These are phyloP conservation scores for Pandemis heparana DNA, from an alignment of 2,888 invertebrate genomes.

Conservation along the genomic window DNA sequence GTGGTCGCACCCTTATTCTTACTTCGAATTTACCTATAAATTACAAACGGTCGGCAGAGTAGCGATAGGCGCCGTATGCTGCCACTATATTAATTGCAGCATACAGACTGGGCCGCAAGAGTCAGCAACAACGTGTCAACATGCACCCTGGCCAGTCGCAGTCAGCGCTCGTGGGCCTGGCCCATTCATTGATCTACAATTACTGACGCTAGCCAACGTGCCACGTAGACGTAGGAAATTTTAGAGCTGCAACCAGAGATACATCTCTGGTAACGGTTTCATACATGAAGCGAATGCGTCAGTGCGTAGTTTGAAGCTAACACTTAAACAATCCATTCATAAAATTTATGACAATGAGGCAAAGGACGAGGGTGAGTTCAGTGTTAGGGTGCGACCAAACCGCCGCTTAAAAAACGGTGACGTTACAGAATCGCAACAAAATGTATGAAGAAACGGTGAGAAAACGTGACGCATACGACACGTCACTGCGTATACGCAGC, in stretches of 20 bases:
- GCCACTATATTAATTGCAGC: slow-evolving; percentile 32
- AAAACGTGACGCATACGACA: too few relatives aligned
- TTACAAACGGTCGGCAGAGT: background rate
- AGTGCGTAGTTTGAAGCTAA: too few relatives aligned
- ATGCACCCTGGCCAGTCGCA: slow-evolving; percentile 47
- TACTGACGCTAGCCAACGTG: slow-evolving; percentile 53
- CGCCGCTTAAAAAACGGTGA: too few relatives aligned
- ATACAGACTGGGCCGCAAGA: slow-evolving; percentile 43
- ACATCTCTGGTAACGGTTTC: too few relatives aligned
- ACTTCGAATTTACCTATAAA: background rate
- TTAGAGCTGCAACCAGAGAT: slow-evolving; percentile 11
- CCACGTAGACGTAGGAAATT: slow-evolving; percentile 18
- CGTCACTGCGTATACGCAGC: too few relatives aligned
- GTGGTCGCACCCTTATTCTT: too few relatives aligned
- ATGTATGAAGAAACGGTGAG: too few relatives aligned
- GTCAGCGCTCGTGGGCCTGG: slow-evolving; percentile 63
- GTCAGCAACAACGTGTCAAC: slow-evolving; percentile 60
- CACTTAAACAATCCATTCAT: too few relatives aligned
- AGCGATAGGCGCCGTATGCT: background rate
- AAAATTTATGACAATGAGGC: too few relatives aligned
- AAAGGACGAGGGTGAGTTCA: too few relatives aligned
- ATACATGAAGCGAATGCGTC: slow-evolving; percentile 7
- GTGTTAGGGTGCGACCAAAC: too few relatives aligned
- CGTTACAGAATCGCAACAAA: too few relatives aligned
- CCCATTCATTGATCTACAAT: slow-evolving; percentile 67